Evolutionary conservation across 1,140 invertebrate genomes (phyloP).

Genomic region (Probaryconus sp.): DNA sequence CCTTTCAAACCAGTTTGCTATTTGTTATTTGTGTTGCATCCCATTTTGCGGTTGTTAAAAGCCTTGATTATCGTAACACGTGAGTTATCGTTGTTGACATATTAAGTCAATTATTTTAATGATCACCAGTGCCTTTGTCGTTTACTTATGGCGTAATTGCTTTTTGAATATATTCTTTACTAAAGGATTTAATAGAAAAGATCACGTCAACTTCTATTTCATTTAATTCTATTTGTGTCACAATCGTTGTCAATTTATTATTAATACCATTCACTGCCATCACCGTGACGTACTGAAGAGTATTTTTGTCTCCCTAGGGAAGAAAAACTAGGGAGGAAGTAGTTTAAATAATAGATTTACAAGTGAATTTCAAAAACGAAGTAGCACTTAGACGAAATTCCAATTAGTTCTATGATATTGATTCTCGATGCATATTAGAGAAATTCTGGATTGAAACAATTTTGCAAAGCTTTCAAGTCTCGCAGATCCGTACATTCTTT

Average conservation of each 20-base stretch:
- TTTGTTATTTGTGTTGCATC: slow-evolving; percentile 23
- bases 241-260: slow-evolving; percentile 60
- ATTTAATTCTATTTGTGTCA: slow-evolving; percentile 44
- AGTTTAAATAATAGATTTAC: too few species aligned
- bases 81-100: too few species aligned
- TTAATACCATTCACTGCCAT: slow-evolving; percentile 49
- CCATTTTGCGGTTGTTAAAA: slow-evolving; percentile 10
- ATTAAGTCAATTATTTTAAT: too few species aligned
- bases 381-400: too few species aligned
- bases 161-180: neutral
- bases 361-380: too few species aligned
- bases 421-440: slow-evolving; percentile 43
- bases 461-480: slow-evolving; percentile 39
- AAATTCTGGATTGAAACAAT: slow-evolving; percentile 35
- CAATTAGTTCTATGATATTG: slow-evolving; percentile 43
- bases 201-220: slow-evolving; percentile 22
- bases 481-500: slow-evolving; percentile 34
- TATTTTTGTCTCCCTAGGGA: too few species aligned
- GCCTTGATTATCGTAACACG: neutral
- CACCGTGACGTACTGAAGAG: too few species aligned
- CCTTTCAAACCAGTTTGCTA: slow-evolving; percentile 10
- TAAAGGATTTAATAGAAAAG: slow-evolving; percentile 38
- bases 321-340: too few species aligned
- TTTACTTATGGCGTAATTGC: slow-evolving; percentile 14
- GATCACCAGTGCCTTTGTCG: too few species aligned